Evolutionary conservation across 2,113 vertebrate genomes (phyloP), one percentile per base, ranked within the genome.

Genomic region (Regulus satrapa): DNA sequence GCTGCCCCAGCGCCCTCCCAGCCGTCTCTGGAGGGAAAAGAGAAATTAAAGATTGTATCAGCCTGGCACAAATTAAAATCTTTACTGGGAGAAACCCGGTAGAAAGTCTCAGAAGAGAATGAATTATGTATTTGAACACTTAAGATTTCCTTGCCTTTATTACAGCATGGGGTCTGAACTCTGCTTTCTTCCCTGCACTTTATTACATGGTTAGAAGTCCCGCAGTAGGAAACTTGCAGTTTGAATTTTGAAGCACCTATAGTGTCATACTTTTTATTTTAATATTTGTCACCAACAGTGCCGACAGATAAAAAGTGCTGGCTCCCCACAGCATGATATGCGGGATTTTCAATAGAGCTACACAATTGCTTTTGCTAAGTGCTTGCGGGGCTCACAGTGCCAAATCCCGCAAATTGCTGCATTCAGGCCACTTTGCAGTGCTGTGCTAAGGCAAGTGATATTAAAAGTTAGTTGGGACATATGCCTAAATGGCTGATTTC

Each of bases 161-260:
- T 95, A 66, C 97, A 94, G 91, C 97, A 97, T 97, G 97, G 91
- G 96, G 97, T 97, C 96, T 96, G 95, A 97, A 96, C 95, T 96
- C 94, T 91, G 96, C 94, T 96, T 96, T 97, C 96, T 96, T 96
- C 96, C 94, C 94, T 93, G 92, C 95, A 95, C 92, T 97, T 96
- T 97, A 97, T 97, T 97, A 97, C 94, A 96, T 97, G 97, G 97
- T 97, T 97, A 97, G 97, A 96, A 97, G 96, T 97, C 96, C 97
- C 92, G 1, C 96, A 92, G 94, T 96, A 96, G 94, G 95, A 96
- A 96, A 97, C 94, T 96, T 96, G 90, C 94, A 59, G 95, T 88
- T 95, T 96, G 96, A 97, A 97, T 98, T 95, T 88, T 97, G 92
- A 97, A 97, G 92, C 96, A 98, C 97, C 97, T 98, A 97, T 96